These are phyloP conservation scores for Polylopha cassiicola DNA, from an alignment of 2,888 invertebrate genomes.

Conservation along the genomic window DNA sequence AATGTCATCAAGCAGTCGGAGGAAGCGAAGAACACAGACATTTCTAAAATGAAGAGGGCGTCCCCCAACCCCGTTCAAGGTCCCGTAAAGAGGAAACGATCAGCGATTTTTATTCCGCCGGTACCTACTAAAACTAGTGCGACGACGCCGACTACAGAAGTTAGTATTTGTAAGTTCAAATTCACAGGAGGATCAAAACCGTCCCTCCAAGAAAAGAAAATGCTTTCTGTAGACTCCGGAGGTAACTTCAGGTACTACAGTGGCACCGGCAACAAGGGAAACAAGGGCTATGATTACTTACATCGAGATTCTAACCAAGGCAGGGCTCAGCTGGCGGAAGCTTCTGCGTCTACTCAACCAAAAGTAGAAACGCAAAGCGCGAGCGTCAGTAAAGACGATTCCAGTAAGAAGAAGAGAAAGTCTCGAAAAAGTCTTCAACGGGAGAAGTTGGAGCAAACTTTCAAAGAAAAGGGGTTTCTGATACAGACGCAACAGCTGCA, in stretches of 20 bases:
- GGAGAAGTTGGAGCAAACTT: conserved; percentile 93
- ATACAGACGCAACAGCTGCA: conserved; percentile 96
- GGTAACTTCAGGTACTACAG: conserved; percentile 93
- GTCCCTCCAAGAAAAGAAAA: conserved; percentile 92
- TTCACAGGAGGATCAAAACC: conserved; percentile 95
- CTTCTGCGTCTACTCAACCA: conserved; percentile 37
- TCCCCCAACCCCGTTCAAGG: conserved; percentile 57
- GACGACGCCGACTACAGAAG: conserved; percentile 88
- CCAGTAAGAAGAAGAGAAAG: conserved; percentile 81
- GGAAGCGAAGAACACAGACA: conserved; percentile 54
- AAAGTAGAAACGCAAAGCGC: conserved; percentile 30
- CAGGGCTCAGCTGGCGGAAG: conserved; percentile 39
- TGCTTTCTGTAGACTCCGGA: conserved; percentile 92
- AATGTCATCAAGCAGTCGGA: conserved; percentile 61
- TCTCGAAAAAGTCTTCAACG: conserved; percentile 89
- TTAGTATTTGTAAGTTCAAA: conserved; percentile 95
- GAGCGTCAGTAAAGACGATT: conserved; percentile 50
- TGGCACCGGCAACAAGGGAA: conserved; percentile 88
- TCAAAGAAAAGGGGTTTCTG: conserved; percentile 94
- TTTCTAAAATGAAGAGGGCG: conserved; percentile 63
- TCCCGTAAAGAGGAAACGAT: conserved; percentile 83
- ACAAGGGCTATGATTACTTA: conserved; percentile 88
- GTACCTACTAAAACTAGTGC: conserved; percentile 84
- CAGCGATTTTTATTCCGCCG: conserved; percentile 90
- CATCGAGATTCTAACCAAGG: conserved; percentile 82